Evolutionary conservation across 2,888 invertebrate genomes (phyloP), one percentile per base, ranked within the genome.

Genomic region (Drosophila putrida): DNA sequence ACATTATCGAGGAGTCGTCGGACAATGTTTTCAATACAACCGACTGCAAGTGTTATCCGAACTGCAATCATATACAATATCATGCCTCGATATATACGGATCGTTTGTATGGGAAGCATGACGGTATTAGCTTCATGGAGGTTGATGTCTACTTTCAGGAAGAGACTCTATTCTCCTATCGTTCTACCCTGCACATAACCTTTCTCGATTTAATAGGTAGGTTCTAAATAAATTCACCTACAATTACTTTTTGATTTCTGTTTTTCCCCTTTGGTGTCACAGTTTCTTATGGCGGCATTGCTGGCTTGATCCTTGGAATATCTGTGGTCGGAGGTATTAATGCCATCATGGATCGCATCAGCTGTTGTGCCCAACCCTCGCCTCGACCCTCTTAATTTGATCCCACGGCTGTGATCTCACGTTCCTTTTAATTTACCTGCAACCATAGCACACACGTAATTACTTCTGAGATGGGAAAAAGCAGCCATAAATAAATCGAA

Each of bases 201-300:
- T 39, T 86, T 1, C 66, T 90, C 28, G 90, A 90, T 61, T 70
- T 90, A 27, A 75, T 85, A 44, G 90, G 90, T 90, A 43, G 33
- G 75, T 44, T 36, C 6, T 4, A 31, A 11, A 41, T 4, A 31
- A 11, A 41, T 10, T 0, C 11, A n/a, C 33, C 8, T 28, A 27
- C 4, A 15, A 13, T 27, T 13, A 28, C 27, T 35, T 28, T 11
- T 25, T 27, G 31, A 31, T 31, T 31, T 1, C 46, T 35, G 33
- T 15, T 5, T 11, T 11, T 20, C 15, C 6, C 11, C 4, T 44
- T 59, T 27, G 4, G 2, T 31, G 15, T 2, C 27, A n/a, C 61
- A 90, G 88, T 90, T 55, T 83, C 89, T 4, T 81, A 70, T 54
- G 89, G 89, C 28, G 89, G 90, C 59, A 88, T 90, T 50, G 83